Evolutionary conservation across 2,888 invertebrate genomes (phyloP).

Genomic region (Molanna angustata): DNA sequence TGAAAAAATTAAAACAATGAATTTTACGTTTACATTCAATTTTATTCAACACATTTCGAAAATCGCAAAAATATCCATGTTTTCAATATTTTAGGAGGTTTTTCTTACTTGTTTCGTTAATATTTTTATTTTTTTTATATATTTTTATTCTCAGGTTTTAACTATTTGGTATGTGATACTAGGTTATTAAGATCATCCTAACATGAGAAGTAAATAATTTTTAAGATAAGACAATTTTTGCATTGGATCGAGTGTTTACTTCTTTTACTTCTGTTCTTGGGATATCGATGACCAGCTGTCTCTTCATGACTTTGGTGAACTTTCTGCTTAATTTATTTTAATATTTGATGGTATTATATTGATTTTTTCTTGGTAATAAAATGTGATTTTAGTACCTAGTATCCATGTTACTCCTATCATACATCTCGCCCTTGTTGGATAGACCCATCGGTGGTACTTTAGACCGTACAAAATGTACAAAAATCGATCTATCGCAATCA

Average conservation of each 20-base stretch:
- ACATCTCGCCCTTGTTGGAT: conserved; percentile 55
- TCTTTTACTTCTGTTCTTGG: background rate
- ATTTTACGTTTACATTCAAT: no score
- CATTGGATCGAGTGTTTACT: background rate
- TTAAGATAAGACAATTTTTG: no score
- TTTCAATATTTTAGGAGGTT: no score
- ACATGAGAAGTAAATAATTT: no score
- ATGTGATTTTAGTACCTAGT: conserved; percentile 48
- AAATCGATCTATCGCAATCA: conserved; percentile 63
- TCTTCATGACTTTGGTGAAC: background rate
- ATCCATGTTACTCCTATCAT: conserved; percentile 58
- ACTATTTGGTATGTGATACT: no score
- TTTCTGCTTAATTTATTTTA: background rate
- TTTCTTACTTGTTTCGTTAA: no score
- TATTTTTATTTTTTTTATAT: no score
- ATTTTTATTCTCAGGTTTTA: no score
- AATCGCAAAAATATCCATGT: no score
- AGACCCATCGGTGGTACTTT: conserved; percentile 61
- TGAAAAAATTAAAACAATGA: conserved; percentile 37
- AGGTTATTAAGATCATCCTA: no score
- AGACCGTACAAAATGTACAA: conserved; percentile 64
- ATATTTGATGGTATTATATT: background rate
- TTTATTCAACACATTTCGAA: no score
- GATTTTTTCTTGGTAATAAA: no score
- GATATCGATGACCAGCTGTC: background rate